These are phyloP conservation scores for Neostethus bicornis DNA, from an alignment of 2,797 vertebrate species.

Conservation along the genomic window DNA sequence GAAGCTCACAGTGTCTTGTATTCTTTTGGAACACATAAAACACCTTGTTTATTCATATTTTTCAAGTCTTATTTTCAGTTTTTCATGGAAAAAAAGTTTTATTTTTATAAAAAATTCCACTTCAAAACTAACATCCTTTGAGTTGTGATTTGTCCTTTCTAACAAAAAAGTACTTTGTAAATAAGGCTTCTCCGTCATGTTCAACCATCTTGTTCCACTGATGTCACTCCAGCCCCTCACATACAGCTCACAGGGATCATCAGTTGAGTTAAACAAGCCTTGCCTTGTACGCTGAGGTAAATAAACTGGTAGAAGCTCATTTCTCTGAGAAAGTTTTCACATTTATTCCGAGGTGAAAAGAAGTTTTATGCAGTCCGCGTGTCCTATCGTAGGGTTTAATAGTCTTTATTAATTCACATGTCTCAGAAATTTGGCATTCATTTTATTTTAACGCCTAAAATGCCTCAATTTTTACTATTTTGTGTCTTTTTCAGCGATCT, in stretches of 20 bases:
- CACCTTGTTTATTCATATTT: slow-evolving; percentile 40
- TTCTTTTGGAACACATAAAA: slow-evolving; percentile 45
- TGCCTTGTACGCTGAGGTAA: slow-evolving; percentile 22
- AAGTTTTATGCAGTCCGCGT: not conserved
- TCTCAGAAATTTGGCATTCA: slow-evolving; percentile 30
- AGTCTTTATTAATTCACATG: slow-evolving; percentile 9
- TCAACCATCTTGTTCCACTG: slow-evolving; percentile 52
- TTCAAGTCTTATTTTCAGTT: slow-evolving; percentile 40
- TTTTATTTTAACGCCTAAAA: slow-evolving; percentile 33
- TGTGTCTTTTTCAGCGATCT: no score
- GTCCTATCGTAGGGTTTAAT: not conserved
- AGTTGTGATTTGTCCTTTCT: slow-evolving; percentile 17
- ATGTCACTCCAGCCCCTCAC: slow-evolving; percentile 55
- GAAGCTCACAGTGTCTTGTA: not conserved
- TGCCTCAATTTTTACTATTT: slow-evolving; percentile 68
- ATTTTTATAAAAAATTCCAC: slow-evolving; percentile 27
- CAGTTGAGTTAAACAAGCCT: slow-evolving; percentile 54
- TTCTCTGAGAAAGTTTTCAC: slow-evolving; percentile 7
- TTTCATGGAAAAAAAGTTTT: slow-evolving; percentile 46
- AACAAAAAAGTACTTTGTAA: slow-evolving; percentile 64
- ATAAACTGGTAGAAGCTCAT: slow-evolving; percentile 22
- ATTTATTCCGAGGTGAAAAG: not conserved
- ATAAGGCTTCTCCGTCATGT: slow-evolving; percentile 32
- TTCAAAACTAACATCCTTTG: slow-evolving; percentile 58
- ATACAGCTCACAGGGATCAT: slow-evolving; percentile 22